Percentiles rank a stretch among this genome's conserved stretches.
Evolutionary conservation across 2,113 vertebrate genomes (phyloP).

Genomic region (Macquaria australasica): DNA sequence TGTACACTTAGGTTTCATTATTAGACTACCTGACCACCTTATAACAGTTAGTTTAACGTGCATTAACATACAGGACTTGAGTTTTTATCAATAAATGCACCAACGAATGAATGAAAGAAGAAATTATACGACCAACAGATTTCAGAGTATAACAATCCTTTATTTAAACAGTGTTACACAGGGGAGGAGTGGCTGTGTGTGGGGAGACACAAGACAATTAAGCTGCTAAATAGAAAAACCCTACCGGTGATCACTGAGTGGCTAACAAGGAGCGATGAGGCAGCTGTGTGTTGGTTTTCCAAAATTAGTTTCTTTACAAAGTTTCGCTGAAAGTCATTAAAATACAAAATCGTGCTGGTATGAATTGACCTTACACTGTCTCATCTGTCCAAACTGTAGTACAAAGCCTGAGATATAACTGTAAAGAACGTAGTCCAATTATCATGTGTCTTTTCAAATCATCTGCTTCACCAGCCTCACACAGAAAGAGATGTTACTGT

Average conservation of each 20-base stretch:
- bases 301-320: constrained; percentile 23
- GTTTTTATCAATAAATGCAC: not conserved
- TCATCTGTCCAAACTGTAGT: constrained; percentile 7
- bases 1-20: not conserved
- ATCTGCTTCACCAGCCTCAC: not conserved
- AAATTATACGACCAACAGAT: not conserved
- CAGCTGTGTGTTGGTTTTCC: constrained; percentile 48
- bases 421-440: constrained; percentile 10
- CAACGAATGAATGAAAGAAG: not conserved
- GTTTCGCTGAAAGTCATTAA: not conserved
- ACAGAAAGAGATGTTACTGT: not conserved
- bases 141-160: constrained; percentile 94
- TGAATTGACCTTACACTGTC: not conserved
- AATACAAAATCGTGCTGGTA: constrained; percentile 68
- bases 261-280: constrained; percentile 55
- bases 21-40: not conserved
- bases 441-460: not conserved
- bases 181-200: constrained; percentile 67
- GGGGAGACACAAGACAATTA: constrained; percentile 83
- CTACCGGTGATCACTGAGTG: constrained; percentile 76
- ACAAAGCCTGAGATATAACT: constrained; percentile 35
- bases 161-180: constrained; percentile 97
- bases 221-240: constrained; percentile 87
- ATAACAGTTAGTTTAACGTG: not conserved
- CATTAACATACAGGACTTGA: not conserved